A percentile compares a stretch with the other conserved stretches of the same genome.
Conservation (phyloP, 2,888 invertebrate species). For the Caenorhabditis auriculariae region DNA sequence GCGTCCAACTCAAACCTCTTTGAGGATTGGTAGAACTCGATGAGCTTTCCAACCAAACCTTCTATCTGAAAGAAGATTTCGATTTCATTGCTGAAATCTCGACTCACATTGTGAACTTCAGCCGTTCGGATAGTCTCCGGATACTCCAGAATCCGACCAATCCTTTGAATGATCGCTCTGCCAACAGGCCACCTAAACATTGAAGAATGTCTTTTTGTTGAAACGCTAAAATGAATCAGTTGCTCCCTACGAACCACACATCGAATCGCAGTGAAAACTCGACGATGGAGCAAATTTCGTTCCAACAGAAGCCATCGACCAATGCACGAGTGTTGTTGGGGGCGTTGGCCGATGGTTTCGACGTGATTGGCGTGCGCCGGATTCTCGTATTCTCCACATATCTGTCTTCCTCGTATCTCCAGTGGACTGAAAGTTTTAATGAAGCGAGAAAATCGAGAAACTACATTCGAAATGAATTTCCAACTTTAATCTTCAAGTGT, state of each 20-base stretch:
- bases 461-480: too few relatives aligned
- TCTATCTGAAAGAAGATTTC: slow-evolving; percentile 8
- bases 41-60: slow-evolving; percentile 11
- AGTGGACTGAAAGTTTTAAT: too few relatives aligned
- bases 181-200: slow-evolving; percentile 25
- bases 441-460: too few relatives aligned
- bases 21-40: slow-evolving; percentile 8
- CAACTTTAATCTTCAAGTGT: too few relatives aligned
- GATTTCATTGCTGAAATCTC: not conserved
- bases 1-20: not conserved
- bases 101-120: slow-evolving; percentile 7
- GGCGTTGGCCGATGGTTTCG: too few relatives aligned
- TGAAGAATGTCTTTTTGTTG: not conserved
- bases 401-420: too few relatives aligned
- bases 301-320: slow-evolving; percentile 24
- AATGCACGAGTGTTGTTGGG: slow-evolving; percentile 2
- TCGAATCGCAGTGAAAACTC: slow-evolving; percentile 10
- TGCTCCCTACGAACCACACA: slow-evolving; percentile 4
- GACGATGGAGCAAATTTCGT: slow-evolving; percentile 22
- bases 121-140: slow-evolving; percentile 28
- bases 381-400: too few relatives aligned
- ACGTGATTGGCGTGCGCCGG: too few relatives aligned
- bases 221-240: not conserved
- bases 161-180: slow-evolving; percentile 16
- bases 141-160: slow-evolving; percentile 32